Percentiles rank a stretch among this genome's conserved stretches.
Evolutionary conservation across 1,140 invertebrate species (phyloP).

Genomic region (Macrobrachium nipponense): DNA sequence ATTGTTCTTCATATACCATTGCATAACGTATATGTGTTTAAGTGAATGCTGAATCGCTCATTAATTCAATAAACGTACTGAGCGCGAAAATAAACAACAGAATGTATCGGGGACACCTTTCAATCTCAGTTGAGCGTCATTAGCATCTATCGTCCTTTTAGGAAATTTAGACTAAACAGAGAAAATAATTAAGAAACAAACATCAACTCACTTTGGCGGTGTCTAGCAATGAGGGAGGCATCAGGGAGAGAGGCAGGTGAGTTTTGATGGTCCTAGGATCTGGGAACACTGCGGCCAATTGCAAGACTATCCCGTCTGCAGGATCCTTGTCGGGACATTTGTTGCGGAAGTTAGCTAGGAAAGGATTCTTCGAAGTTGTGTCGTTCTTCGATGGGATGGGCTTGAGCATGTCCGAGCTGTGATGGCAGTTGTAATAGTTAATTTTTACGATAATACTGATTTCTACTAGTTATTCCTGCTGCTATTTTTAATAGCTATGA

Average conservation of each 20-base stretch:
- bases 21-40: too few relatives aligned
- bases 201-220: constrained; percentile 26
- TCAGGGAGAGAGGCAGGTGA: constrained; percentile 33
- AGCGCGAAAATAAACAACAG: too few relatives aligned
- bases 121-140: neutral
- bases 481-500: neutral
- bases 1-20: too few relatives aligned
- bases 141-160: neutral
- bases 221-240: constrained; percentile 35
- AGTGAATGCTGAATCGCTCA: too few relatives aligned
- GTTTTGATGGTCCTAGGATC: constrained; percentile 34
- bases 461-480: neutral
- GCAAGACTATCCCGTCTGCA: constrained; percentile 24
- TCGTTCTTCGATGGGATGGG: too few relatives aligned
- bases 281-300: neutral
- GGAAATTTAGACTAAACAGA: neutral
- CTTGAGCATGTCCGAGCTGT: neutral
- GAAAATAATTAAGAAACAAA: neutral
- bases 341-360: neutral
- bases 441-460: neutral
- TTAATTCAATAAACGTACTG: too few relatives aligned
- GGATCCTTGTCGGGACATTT: neutral
- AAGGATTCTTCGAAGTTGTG: too few relatives aligned
- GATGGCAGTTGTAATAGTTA: neutral
- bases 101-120: neutral